Evolutionary conservation across 2,888 invertebrate genomes (phyloP).

Genomic region (Scrobipalpa costella): DNA sequence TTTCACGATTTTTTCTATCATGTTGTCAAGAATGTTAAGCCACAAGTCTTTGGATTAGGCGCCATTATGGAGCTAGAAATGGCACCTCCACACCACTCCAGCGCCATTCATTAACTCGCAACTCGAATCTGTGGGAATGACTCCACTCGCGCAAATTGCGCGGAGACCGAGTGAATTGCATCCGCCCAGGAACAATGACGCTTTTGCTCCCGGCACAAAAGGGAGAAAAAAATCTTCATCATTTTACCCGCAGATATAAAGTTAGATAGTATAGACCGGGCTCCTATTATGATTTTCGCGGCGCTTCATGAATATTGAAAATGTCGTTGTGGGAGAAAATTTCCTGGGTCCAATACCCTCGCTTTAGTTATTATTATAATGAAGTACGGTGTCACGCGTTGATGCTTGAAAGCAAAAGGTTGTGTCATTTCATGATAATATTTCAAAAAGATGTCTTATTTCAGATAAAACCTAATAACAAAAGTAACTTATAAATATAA

Average conservation of each 20-base stretch:
- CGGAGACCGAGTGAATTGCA: slow-evolving; percentile 76
- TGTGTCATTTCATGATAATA: too few relatives aligned
- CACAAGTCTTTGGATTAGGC: not conserved
- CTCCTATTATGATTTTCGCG: not conserved
- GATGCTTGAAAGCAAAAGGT: not conserved
- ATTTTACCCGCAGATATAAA: slow-evolving; percentile 36
- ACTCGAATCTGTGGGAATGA: slow-evolving; percentile 71
- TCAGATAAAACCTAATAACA: too few relatives aligned
- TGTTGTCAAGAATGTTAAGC: not conserved
- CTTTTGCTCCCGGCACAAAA: slow-evolving; percentile 67
- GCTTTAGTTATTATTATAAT: not conserved
- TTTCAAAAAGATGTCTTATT: too few relatives aligned
- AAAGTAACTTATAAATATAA: too few relatives aligned
- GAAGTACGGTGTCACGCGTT: slow-evolving; percentile 1
- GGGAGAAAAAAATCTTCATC: slow-evolving; percentile 62
- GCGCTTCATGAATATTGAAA: slow-evolving; percentile 8
- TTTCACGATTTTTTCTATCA: too few relatives aligned
- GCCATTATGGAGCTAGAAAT: slow-evolving; percentile 8
- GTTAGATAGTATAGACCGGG: slow-evolving; percentile 12
- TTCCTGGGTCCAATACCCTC: not conserved
- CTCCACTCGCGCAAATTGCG: slow-evolving; percentile 77
- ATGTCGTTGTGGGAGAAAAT: slow-evolving; percentile 5
- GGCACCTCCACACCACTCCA: slow-evolving; percentile 38
- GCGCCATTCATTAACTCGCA: slow-evolving; percentile 49
- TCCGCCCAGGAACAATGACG: slow-evolving; percentile 76